Evolutionary conservation across 2,888 invertebrate genomes (phyloP).

Genomic region (Scaptomyza caliginosa): DNA sequence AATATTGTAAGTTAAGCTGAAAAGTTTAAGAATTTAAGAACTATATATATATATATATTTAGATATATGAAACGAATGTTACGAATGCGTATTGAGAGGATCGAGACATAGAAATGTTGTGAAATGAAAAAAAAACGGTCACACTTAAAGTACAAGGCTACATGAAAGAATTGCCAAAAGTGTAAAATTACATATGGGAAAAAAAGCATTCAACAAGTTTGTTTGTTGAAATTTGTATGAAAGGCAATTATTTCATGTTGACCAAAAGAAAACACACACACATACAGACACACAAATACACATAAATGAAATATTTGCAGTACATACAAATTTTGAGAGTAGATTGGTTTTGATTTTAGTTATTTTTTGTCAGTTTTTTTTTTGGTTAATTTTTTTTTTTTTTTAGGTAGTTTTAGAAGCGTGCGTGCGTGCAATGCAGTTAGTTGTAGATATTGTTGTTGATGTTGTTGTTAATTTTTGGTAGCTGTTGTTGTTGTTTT

Average conservation of each 20-base stretch:
- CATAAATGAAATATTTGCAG: slow-evolving; percentile 46
- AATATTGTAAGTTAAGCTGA: slow-evolving; percentile 1
- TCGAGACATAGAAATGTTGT: not conserved
- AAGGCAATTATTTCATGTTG: slow-evolving; percentile 22
- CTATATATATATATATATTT: not conserved
- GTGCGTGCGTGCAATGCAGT: slow-evolving; percentile 62
- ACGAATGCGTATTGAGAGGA: slow-evolving; percentile 5
- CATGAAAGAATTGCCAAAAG: slow-evolving; percentile 31
- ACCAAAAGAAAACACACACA: slow-evolving; percentile 2
- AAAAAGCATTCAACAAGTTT: not conserved
- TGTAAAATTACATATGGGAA: not conserved
- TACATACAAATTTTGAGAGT: slow-evolving; percentile 64
- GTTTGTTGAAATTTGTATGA: not conserved
- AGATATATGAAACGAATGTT: slow-evolving; percentile 5
- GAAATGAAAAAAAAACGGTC: slow-evolving; percentile 22
- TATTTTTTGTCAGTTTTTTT: slow-evolving; percentile 22
- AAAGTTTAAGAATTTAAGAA: not conserved
- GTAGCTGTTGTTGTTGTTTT: slow-evolving; percentile 23
- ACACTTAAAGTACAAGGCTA: slow-evolving; percentile 19
- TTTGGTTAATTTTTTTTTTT: slow-evolving; percentile 24
- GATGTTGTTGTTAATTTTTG: slow-evolving; percentile 15
- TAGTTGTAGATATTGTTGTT: slow-evolving; percentile 38
- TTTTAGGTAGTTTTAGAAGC: slow-evolving; percentile 51
- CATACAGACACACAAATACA: slow-evolving; percentile 28
- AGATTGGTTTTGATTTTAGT: slow-evolving; percentile 29